Evolutionary conservation across 2,888 invertebrate genomes (phyloP).

Genomic region (Troides oblongomaculatus): DNA sequence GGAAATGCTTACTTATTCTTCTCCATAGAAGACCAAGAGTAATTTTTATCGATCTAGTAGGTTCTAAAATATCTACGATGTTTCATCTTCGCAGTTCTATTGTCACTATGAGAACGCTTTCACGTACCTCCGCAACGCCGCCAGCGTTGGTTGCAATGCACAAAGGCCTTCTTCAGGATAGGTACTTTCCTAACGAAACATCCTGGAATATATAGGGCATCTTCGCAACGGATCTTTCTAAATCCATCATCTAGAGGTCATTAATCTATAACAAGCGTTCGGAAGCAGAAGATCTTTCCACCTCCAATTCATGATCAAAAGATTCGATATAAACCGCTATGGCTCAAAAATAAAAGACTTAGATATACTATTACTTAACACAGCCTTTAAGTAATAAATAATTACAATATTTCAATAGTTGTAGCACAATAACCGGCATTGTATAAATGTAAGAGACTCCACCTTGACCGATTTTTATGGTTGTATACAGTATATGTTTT

Average conservation of each 20-base stretch:
- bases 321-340: not conserved
- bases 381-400: not conserved
- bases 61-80: not conserved
- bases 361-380: not conserved
- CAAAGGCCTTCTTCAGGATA: not conserved
- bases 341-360: not conserved
- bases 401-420: not conserved
- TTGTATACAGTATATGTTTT: not conserved
- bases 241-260: too few relatives aligned
- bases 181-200: too few relatives aligned
- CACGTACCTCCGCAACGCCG: not conserved
- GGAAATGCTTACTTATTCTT: not conserved
- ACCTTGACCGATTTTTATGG: conserved; percentile 11
- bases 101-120: not conserved
- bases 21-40: too few relatives aligned
- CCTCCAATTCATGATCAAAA: not conserved
- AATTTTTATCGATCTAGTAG: too few relatives aligned
- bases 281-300: not conserved
- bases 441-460: conserved; percentile 1
- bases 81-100: not conserved
- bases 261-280: not conserved
- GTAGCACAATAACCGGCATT: conserved; percentile 3
- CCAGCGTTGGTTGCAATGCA: not conserved
- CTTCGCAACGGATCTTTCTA: too few relatives aligned
- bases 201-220: too few relatives aligned